Base-by-base conservation (phyloP, 2,113 vertebrate species). In the mouse (Mus musculus) region DNA sequence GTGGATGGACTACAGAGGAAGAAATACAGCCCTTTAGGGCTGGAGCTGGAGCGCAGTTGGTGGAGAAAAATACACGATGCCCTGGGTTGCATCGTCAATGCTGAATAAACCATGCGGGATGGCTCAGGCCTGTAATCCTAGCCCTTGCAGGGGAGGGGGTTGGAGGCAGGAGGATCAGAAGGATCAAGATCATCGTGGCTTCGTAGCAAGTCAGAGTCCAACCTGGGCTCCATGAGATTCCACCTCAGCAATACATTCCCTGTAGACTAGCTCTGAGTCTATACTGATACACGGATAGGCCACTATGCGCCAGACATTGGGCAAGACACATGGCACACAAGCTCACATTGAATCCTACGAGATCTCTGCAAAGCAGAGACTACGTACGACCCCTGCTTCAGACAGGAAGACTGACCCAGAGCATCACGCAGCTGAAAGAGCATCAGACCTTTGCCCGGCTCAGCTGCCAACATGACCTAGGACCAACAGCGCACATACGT, bases 261-360 rank as follows among this genome's bases (percentile, higher is more conserved):
- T 73, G 33, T 6, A 56, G 46, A 7, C 56, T 56, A 26, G 11
- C 33, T 90, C 85, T 24, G 42, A 59, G 9, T 92, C 59, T 22
- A 5, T 42, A 3, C 26, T 4, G 69, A 90, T 76, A 80, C 52
- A 0, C 0, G 0, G 22, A 36, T 69, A 11, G 7, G 22, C 49
- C 59, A 36, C 46, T 59, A 13, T 0, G 2, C 20, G 49, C 56
- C 30, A 20, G 39, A 14, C 22, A 33, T 26, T 0, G 0, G 26
- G 69, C 28, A 4, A 52, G 46, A 42, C 39, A 14, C 1, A 9
- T 30, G 54, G 4, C 49, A 5, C 42, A 54, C 69, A 5, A 46
- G 84, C 73, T 78, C 59, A 85, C 33, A 24, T 30, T 39, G n/a
- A 81, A 75, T 78, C 9, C 52, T 33, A 33, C 33, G 42, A 86